These are phyloP conservation scores for Temnothorax rugatulus DNA, from an alignment of 2,888 invertebrate species.

Conservation along the genomic window DNA sequence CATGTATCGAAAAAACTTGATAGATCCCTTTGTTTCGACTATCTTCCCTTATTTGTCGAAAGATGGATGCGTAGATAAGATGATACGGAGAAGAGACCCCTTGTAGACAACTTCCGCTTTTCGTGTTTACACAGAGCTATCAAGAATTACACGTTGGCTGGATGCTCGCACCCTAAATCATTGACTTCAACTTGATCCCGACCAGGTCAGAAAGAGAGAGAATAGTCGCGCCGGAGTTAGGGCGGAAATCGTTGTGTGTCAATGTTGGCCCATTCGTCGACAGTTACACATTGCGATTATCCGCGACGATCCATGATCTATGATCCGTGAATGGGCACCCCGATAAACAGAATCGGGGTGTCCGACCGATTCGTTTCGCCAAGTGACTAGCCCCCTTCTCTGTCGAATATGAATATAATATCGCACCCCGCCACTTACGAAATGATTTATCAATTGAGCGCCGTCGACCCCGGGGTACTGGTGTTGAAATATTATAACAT, in stretches of 20 bases:
- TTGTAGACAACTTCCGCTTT: constrained; percentile 36
- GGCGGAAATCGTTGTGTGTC: constrained; percentile 68
- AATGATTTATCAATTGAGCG: constrained; percentile 84
- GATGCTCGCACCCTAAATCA: constrained; percentile 47
- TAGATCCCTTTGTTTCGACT: neutral
- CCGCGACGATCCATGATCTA: constrained; percentile 71
- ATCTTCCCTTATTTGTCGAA: constrained; percentile 32
- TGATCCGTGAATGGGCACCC: constrained; percentile 74
- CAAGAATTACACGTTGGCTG: constrained; percentile 35
- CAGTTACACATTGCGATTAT: constrained; percentile 69
- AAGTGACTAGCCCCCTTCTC: constrained; percentile 51
- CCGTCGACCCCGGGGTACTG: constrained; percentile 81
- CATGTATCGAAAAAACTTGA: neutral
- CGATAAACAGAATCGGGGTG: constrained; percentile 71
- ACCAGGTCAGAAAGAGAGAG: constrained; percentile 16
- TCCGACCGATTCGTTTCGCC: constrained; percentile 58
- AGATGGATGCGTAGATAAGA: constrained; percentile 39
- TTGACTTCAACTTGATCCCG: constrained; percentile 57
- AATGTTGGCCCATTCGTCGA: constrained; percentile 70
- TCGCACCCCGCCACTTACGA: constrained; percentile 80
- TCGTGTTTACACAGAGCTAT: constrained; percentile 45
- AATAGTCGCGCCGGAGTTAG: constrained; percentile 34
- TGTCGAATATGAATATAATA: constrained; percentile 77
- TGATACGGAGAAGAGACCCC: constrained; percentile 16
- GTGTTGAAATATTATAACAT: constrained; percentile 86